Percentiles rank a stretch among this genome's conserved stretches.
These are phyloP conservation scores for Alloscopus bannaensis DNA, from an alignment of 2,888 invertebrate species.

Conservation along the genomic window DNA sequence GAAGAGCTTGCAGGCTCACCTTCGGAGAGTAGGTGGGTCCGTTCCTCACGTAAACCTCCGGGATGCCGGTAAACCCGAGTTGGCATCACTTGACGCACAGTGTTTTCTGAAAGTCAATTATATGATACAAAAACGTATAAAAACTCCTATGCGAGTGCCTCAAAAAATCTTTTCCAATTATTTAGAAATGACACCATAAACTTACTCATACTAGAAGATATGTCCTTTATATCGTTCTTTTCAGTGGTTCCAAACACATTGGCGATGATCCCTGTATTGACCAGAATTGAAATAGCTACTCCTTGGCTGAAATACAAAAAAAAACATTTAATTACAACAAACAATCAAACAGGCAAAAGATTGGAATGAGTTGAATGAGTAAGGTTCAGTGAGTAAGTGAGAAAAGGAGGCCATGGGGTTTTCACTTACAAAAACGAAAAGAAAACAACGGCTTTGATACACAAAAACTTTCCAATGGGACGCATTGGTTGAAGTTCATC, in stretches of 20 bases:
- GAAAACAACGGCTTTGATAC: constrained; percentile 98
- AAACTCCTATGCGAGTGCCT: constrained; percentile 93
- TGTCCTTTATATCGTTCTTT: constrained; percentile 82
- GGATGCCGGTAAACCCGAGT: constrained; percentile 72
- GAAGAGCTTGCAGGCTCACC: constrained; percentile 52
- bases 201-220: constrained; percentile 88
- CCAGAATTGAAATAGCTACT: constrained; percentile 90
- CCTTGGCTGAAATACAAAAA: constrained; percentile 84
- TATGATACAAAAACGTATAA: too few species aligned
- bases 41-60: constrained; percentile 71
- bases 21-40: constrained; percentile 71
- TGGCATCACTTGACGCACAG: constrained; percentile 71
- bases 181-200: too few species aligned
- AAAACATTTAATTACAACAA: neutral
- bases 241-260: constrained; percentile 84
- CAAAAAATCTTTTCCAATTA: too few species aligned
- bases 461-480: constrained; percentile 95
- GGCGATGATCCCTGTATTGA: constrained; percentile 88
- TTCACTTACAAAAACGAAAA: constrained; percentile 97
- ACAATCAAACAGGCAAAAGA: too few species aligned
- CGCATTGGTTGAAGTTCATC: constrained; percentile 93
- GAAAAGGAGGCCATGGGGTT: too few species aligned
- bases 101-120: constrained; percentile 57
- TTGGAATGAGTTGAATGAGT: too few species aligned
- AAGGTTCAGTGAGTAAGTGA: too few species aligned